Conservation (phyloP, 2,113 vertebrate genomes). For the Sphaerodactylus townsendi region DNA sequence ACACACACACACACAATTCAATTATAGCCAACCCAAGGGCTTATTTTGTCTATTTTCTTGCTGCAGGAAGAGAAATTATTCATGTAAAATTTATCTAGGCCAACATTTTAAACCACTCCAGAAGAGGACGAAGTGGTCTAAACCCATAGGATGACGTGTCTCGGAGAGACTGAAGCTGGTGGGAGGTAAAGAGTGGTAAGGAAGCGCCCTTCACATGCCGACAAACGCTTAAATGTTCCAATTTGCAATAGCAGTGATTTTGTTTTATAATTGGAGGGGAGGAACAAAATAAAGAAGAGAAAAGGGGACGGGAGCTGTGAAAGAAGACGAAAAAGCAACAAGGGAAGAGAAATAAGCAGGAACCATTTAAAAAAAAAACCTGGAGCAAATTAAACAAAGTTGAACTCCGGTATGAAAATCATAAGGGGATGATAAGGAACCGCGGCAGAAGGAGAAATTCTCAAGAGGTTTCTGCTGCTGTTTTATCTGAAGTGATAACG, state of each 20-base stretch:
- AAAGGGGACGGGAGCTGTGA: not conserved
- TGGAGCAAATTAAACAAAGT: slow-evolving; percentile 13
- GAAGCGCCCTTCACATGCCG: not conserved
- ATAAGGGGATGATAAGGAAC: slow-evolving; percentile 11
- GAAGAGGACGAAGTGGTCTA: not conserved
- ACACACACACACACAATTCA: not conserved
- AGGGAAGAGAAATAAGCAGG: not conserved
- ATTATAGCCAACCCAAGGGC: not conserved
- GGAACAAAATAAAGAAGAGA: not conserved
- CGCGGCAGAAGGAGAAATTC: not conserved
- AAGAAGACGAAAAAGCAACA: not conserved
- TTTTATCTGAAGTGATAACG: slow-evolving; percentile 17
- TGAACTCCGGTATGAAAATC: slow-evolving; percentile 1
- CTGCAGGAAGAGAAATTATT: slow-evolving; percentile 27
- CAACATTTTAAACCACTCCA: slow-evolving; percentile 12
- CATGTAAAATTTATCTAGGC: slow-evolving; percentile 20
- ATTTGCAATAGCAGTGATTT: not conserved
- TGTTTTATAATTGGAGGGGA: not conserved
- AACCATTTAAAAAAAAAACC: not conserved
- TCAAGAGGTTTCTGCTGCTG: not conserved
- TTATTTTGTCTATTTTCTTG: not conserved
- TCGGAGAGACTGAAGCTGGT: not conserved
- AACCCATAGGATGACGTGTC: not conserved
- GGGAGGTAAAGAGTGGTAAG: not conserved
- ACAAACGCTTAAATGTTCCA: not conserved